Conservation (phyloP, 2,888 invertebrate species). For the Gnatocerus cornutus region DNA sequence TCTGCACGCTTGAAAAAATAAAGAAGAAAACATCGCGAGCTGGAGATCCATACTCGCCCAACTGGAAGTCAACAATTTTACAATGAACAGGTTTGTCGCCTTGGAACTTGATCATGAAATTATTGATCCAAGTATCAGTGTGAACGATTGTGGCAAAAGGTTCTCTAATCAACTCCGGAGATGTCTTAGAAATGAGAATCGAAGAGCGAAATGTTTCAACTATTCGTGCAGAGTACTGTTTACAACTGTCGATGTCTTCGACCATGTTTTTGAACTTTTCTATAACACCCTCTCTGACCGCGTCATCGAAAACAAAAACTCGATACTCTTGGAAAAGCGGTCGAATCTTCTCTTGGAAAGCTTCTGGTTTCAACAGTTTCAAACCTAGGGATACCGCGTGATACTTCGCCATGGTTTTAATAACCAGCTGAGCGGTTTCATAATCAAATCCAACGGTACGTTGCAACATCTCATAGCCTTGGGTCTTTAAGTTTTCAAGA, state of each 20-base stretch:
- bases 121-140: slow-evolving; percentile 76
- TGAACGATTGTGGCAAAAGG: slow-evolving; percentile 74
- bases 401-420: slow-evolving; percentile 71
- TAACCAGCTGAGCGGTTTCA: slow-evolving; percentile 68
- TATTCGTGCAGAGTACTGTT: neutral
- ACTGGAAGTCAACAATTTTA: slow-evolving; percentile 61
- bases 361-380: slow-evolving; percentile 68
- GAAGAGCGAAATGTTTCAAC: neutral
- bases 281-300: neutral
- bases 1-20: slow-evolving; percentile 56
- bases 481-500: slow-evolving; percentile 72
- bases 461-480: slow-evolving; percentile 70
- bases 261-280: slow-evolving; percentile 7
- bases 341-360: slow-evolving; percentile 64
- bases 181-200: neutral
- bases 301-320: neutral
- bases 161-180: slow-evolving; percentile 56
- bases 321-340: neutral
- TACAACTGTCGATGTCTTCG: neutral
- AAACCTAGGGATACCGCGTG: slow-evolving; percentile 74
- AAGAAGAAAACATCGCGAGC: slow-evolving; percentile 59
- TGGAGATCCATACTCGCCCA: slow-evolving; percentile 56
- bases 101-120: slow-evolving; percentile 72
- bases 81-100: slow-evolving; percentile 49
- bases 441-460: slow-evolving; percentile 71